Evolutionary conservation across 2,888 invertebrate genomes (phyloP).

Genomic region (Abrostola triplasia): DNA sequence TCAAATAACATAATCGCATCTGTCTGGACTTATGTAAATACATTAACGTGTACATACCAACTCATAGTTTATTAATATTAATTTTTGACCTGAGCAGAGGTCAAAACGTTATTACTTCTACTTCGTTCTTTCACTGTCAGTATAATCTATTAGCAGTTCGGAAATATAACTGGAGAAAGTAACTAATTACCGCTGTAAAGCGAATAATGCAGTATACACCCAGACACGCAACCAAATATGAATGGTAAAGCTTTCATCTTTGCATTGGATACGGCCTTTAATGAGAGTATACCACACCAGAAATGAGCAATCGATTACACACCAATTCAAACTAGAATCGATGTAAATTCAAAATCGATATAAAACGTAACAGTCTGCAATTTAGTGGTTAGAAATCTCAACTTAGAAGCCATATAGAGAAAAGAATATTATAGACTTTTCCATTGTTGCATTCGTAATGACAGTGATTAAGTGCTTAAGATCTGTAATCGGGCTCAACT

Average conservation of each 20-base stretch:
- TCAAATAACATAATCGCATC: conserved; percentile 9
- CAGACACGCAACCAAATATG: conserved; percentile 64
- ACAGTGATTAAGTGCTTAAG: conserved; percentile 51
- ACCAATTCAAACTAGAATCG: conserved; percentile 40
- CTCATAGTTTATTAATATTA: neutral
- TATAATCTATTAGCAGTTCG: conserved; percentile 59
- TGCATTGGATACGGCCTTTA: conserved; percentile 53
- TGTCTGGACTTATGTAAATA: conserved; percentile 14
- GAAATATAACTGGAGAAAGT: conserved; percentile 69
- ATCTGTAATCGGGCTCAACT: conserved; percentile 48
- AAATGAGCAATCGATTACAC: conserved; percentile 51
- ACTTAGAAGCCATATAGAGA: conserved; percentile 60
- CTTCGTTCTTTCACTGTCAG: conserved; percentile 37
- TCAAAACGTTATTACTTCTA: conserved; percentile 24
- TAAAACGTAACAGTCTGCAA: conserved; percentile 34
- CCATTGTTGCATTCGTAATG: conserved; percentile 48
- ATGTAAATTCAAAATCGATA: conserved; percentile 23
- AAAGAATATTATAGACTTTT: conserved; percentile 55
- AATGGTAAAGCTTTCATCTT: conserved; percentile 66
- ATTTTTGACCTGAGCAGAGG: conserved; percentile 24
- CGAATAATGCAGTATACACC: conserved; percentile 63
- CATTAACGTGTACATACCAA: conserved; percentile 1
- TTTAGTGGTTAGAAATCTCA: conserved; percentile 71
- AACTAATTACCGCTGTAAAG: conserved; percentile 69
- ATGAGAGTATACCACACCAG: conserved; percentile 53